Percentiles rank a stretch among this genome's conserved stretches.
Evolutionary conservation across 2,797 vertebrate genomes (phyloP).

Genomic region (Arctocebus calabarensis): DNA sequence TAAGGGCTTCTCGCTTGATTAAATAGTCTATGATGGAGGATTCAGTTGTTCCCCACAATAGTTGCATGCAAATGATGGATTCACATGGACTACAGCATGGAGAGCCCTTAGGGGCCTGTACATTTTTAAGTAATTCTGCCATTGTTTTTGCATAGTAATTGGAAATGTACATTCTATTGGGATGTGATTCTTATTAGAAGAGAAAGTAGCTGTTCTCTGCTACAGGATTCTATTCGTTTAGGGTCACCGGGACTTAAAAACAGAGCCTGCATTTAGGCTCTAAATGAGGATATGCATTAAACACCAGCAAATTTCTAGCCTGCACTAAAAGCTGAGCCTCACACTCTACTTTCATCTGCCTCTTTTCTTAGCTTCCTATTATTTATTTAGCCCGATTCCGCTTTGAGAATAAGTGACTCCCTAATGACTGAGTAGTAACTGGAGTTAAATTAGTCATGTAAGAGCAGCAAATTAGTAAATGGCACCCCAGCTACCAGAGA

Average conservation of each 20-base stretch:
- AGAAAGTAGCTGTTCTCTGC: conserved; percentile 74
- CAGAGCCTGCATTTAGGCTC: conserved; percentile 1
- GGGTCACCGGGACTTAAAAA: conserved; percentile 67
- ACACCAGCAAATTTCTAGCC: conserved; percentile 14
- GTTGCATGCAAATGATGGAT: conserved; percentile 78
- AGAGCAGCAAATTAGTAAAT: conserved; percentile 71
- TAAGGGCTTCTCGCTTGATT: conserved; percentile 78
- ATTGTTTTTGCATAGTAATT: conserved; percentile 84
- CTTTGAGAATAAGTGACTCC: conserved; percentile 67
- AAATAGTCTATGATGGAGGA: conserved; percentile 78
- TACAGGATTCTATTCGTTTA: conserved; percentile 73
- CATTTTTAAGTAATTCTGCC: conserved; percentile 79
- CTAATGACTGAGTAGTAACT: conserved; percentile 69
- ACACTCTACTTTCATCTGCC: conserved; percentile 34
- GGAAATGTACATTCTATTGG: conserved; percentile 74
- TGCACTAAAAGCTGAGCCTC: not conserved
- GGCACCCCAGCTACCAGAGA: conserved; percentile 56
- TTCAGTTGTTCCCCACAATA: conserved; percentile 58
- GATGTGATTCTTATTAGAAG: conserved; percentile 81
- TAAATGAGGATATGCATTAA: conserved; percentile 46
- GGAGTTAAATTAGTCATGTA: conserved; percentile 78
- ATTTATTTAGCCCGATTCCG: conserved; percentile 74
- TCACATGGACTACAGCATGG: conserved; percentile 57
- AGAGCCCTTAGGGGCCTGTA: conserved; percentile 79
- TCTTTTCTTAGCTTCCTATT: conserved; percentile 67